Evolutionary conservation across 2,888 invertebrate species (phyloP), one percentile per base, ranked within the genome.

Genomic region (Furcula furcula): DNA sequence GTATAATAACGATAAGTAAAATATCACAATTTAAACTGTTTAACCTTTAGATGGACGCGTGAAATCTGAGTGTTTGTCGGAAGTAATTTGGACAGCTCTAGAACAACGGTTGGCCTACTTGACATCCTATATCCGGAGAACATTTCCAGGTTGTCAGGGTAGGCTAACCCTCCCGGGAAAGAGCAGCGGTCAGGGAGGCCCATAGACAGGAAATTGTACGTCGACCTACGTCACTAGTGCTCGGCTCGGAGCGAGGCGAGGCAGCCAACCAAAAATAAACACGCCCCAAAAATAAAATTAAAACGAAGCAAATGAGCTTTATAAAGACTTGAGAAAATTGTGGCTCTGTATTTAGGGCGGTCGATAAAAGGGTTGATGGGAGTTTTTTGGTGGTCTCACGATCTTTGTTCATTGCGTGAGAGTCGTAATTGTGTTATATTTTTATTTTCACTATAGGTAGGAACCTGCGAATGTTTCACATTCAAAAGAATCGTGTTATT

Each of bases 111-210:
- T 74, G 68, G 62, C 66, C 51, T 70, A 57, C 65, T 69, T 76
- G 83, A 81, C 82, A 70, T 78, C 72, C 76, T 78, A 87, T 86
- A 84, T 86, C 85, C 85, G 79, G 72, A 30, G 55, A 64, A 67
- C 70, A 71, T 71, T 75, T 75, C 69, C 82, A 81, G 74, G 76
- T 76, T 77, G 76, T 76, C 78, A 76, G 76, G 52, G 59, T 57
- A 52, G 56, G 62, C 65, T 61, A 63, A 67, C 66, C 65, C 81
- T 74, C 74, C 55, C 67, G 76, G 76, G 77, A 74, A 76, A 78
- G 76, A 78, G 77, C 74, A 76, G 73, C 74, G 80, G 80, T 75
- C 80, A 75, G 60, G 56, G 55, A 62, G 56, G 53, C 52, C 65
- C 68, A 55, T 64, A 49, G 60, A 56, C 76, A 77, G 85, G 87